Conservation (phyloP, 2,888 invertebrate genomes). For the Aleiodes testaceus region DNA sequence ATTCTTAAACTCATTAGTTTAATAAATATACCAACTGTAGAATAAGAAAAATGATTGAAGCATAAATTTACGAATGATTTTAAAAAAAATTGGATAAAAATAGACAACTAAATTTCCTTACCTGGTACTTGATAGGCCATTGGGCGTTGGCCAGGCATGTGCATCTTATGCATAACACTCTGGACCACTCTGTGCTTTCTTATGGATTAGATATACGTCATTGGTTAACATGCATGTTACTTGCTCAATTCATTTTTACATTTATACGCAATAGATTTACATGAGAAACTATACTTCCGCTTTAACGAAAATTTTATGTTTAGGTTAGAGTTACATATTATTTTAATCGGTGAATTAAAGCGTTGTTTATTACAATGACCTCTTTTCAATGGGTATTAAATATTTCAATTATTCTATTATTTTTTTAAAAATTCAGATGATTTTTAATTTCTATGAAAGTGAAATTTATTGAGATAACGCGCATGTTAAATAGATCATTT, state of each 20-base stretch:
- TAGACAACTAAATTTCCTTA: neutral
- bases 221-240: conserved; percentile 21
- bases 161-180: conserved; percentile 24
- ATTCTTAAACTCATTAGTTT: conserved; percentile 13
- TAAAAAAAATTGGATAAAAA: neutral
- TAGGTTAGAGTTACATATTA: conserved; percentile 16
- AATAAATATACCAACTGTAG: neutral
- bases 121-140: conserved; percentile 14
- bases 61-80: neutral
- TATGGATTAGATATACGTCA: conserved; percentile 26
- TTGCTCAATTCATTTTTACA: conserved; percentile 29
- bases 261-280: conserved; percentile 35
- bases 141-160: conserved; percentile 22
- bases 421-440: too few relatives aligned
- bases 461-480: too few relatives aligned
- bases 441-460: too few relatives aligned
- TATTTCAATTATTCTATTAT: too few relatives aligned
- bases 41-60: too few relatives aligned
- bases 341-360: conserved; percentile 14
- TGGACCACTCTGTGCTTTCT: conserved; percentile 4
- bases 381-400: too few relatives aligned
- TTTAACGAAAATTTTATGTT: conserved; percentile 14
- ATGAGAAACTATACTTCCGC: conserved; percentile 35
- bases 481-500: too few relatives aligned
- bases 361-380: conserved; percentile 5